Evolutionary conservation across 2,113 vertebrate species (phyloP), one percentile per base, ranked within the genome.

Genomic region (Rhinopomastus cyanomelas): DNA sequence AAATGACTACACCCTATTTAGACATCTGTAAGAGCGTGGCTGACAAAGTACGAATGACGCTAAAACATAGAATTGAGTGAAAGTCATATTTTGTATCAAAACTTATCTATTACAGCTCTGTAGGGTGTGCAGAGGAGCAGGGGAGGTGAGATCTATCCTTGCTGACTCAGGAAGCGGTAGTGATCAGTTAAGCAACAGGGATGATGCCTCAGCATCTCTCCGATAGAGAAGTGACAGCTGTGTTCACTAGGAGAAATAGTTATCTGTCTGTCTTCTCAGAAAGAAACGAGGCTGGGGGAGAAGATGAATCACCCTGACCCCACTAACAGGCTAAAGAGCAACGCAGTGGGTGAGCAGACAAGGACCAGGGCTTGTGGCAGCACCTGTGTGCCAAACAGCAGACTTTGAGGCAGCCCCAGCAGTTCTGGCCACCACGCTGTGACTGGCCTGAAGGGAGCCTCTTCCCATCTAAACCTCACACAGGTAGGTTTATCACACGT

Each of bases 361-460:
- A 73, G 22, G 37, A 16, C 9, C 1, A 9, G 29, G 44, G 9
- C n/a, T 39, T 30, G 49, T 1, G 3, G 56, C 56, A 77, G 8
- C 34, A 36, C 29, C 18, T 0, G 0, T 20, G 5, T 71, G 36
- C 36, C 7, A 1, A n/a, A 48, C 37, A n/a, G 19, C 22, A 89
- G 36, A 56, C 5, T 11, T 27, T 60, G 0, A 2, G 21, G 30
- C 18, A 23, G 27, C 8, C 15, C 56, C 34, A 12, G 52, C 16
- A 4, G 29, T 42, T 30, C 59, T 4, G 9, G 21, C n/a, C 55
- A 55, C 42, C 62, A 36, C 0, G 9, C 8, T 11, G 9, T 29
- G 21, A 16, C 14, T 80, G 77, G 39, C 30, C 4, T 17, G 3
- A 9, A 65, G 59, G 44, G 44, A 68, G 37, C 6, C 7, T 76